Percentiles rank a stretch among this genome's conserved stretches.
Evolutionary conservation across 1,140 invertebrate genomes (phyloP).

Genomic region (Diabrotica virgifera): DNA sequence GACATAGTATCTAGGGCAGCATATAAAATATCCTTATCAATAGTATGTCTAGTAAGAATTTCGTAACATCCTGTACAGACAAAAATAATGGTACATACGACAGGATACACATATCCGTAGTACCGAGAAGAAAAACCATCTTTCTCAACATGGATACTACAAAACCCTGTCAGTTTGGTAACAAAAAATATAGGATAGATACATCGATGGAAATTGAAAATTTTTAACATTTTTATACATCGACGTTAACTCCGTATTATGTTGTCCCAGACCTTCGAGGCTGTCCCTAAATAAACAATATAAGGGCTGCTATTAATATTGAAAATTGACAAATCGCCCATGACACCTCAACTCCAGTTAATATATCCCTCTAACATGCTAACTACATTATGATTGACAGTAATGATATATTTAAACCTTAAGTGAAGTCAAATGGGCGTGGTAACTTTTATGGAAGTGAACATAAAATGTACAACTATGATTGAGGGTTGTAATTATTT

Average conservation of each 20-base stretch:
- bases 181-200: background rate
- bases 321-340: background rate
- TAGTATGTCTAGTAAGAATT: background rate
- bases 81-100: background rate
- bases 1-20: background rate
- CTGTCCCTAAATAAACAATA: background rate
- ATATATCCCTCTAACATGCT: background rate
- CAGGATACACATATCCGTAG: background rate
- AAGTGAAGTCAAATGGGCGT: too few relatives aligned
- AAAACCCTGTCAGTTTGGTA: background rate
- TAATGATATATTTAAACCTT: background rate
- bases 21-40: background rate
- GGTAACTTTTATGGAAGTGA: too few relatives aligned
- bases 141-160: background rate
- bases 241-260: too few relatives aligned
- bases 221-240: background rate
- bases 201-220: background rate
- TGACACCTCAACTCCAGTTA: background rate
- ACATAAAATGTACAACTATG: too few relatives aligned
- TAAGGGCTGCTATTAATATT: background rate
- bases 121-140: background rate
- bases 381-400: background rate
- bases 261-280: too few relatives aligned
- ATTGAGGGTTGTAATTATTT: too few relatives aligned
- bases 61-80: background rate